Conservation (phyloP, 2,113 vertebrate genomes). For the Menidia beryllina region DNA sequence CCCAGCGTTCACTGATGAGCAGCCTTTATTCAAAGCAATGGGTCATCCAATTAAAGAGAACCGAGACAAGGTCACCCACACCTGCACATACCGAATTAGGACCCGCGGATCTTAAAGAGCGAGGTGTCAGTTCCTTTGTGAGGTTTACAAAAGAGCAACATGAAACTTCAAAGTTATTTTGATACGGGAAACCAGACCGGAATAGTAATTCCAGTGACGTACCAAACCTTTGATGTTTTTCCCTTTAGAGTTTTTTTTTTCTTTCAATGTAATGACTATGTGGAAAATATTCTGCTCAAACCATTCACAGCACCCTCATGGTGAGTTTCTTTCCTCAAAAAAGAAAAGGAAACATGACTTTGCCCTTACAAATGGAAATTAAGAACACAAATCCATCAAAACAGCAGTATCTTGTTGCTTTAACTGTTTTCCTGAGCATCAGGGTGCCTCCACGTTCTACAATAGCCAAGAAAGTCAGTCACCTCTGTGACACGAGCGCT, state of each 20-base stretch:
- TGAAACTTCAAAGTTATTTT: slow-evolving; percentile 80
- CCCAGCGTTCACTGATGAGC: slow-evolving; percentile 58
- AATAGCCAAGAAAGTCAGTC: too few species aligned
- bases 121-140: slow-evolving; percentile 63
- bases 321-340: slow-evolving; percentile 31
- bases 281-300: slow-evolving; percentile 41
- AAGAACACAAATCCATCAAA: background rate
- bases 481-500: too few species aligned
- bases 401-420: too few species aligned
- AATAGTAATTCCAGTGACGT: slow-evolving; percentile 70
- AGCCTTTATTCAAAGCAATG: slow-evolving; percentile 54
- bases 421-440: too few species aligned
- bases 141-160: slow-evolving; percentile 72
- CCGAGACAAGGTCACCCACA: slow-evolving; percentile 70
- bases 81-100: slow-evolving; percentile 71
- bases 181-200: slow-evolving; percentile 66
- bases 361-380: background rate
- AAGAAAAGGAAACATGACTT: background rate
- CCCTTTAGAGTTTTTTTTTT: slow-evolving; percentile 55
- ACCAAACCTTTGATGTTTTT: slow-evolving; percentile 77
- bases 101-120: slow-evolving; percentile 46
- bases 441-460: too few species aligned
- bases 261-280: slow-evolving; percentile 63
- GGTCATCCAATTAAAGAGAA: slow-evolving; percentile 73
- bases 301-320: slow-evolving; percentile 45